Evolutionary conservation across 1,140 invertebrate species (phyloP).

Genomic region (Gonatopus flavifemur): DNA sequence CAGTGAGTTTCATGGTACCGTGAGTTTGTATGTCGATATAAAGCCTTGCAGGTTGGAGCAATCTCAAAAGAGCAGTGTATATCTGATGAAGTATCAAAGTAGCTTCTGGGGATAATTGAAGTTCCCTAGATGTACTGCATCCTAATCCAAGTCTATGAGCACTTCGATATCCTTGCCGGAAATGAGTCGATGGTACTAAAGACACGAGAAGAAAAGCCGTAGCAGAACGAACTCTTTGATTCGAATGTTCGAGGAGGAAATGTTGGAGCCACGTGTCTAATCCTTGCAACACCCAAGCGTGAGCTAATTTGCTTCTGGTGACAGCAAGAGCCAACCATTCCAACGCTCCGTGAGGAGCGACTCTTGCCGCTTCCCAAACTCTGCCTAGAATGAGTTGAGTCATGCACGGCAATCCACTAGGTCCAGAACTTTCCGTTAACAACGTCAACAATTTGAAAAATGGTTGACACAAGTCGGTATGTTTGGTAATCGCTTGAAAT

Average conservation of each 20-base stretch:
- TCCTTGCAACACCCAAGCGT: constrained; percentile 84
- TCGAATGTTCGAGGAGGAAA: constrained; percentile 82
- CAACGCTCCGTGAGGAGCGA: constrained; percentile 84
- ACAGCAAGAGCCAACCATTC: constrained; percentile 85
- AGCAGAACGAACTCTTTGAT: constrained; percentile 82
- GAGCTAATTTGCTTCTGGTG: constrained; percentile 84
- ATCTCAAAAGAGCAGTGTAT: constrained; percentile 74
- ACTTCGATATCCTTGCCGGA: constrained; percentile 80
- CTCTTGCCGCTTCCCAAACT: constrained; percentile 89
- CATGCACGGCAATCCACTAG: constrained; percentile 77
- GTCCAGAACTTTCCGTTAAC: constrained; percentile 73
- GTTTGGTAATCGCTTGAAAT: constrained; percentile 85
- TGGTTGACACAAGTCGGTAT: constrained; percentile 85
- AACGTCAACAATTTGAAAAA: constrained; percentile 89
- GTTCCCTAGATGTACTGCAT: constrained; percentile 51
- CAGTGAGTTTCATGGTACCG: constrained; percentile 87
- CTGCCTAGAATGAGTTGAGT: constrained; percentile 83
- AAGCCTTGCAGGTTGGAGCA: constrained; percentile 79
- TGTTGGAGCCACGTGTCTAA: constrained; percentile 88
- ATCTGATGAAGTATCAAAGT: constrained; percentile 81
- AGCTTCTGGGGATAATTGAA: constrained; percentile 69
- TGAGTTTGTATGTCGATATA: constrained; percentile 84
- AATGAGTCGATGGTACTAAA: constrained; percentile 83
- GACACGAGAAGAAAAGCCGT: constrained; percentile 85
- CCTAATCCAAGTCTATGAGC: constrained; percentile 58